A percentile compares a stretch with the other conserved stretches of the same genome.
These are phyloP conservation scores for Callosobruchus maculatus DNA, from an alignment of 2,888 invertebrate species.

Conservation along the genomic window DNA sequence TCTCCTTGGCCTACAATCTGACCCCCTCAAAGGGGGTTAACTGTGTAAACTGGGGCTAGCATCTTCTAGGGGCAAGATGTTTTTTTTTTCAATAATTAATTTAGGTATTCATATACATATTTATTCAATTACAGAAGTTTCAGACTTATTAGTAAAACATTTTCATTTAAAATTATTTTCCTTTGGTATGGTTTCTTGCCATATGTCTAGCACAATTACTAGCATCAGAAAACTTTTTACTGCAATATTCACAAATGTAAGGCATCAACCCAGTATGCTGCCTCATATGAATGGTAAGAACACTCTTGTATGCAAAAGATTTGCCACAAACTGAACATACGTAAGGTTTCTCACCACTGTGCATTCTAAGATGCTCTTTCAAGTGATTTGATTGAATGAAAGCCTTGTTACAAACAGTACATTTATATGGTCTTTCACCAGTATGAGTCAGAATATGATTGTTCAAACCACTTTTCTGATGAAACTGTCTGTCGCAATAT, in stretches of 20 bases:
- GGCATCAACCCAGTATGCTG: constrained; percentile 48
- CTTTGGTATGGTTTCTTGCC: constrained; percentile 16
- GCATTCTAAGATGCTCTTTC: constrained; percentile 36
- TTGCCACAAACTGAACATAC: constrained; percentile 27
- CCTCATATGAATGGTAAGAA: constrained; percentile 46
- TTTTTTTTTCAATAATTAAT: too few relatives aligned
- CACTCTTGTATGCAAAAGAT: constrained; percentile 47
- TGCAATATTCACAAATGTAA: constrained; percentile 47
- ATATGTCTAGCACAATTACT: constrained; percentile 27
- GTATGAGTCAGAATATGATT: constrained; percentile 39
- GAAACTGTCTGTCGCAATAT: constrained; percentile 37
- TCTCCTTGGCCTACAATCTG: too few relatives aligned
- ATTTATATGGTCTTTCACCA: constrained; percentile 42
- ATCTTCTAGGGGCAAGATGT: too few relatives aligned
- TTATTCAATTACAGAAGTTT: too few relatives aligned
- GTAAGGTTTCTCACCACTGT: constrained; percentile 37
- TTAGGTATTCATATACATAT: too few relatives aligned
- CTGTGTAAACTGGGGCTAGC: too few relatives aligned
- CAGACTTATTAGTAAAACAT: too few relatives aligned
- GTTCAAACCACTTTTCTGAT: constrained; percentile 34
- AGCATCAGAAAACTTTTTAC: constrained; percentile 38
- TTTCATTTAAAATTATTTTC: too few relatives aligned
- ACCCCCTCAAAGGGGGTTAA: too few relatives aligned
- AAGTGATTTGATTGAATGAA: constrained; percentile 38
- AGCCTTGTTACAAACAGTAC: constrained; percentile 44